phyloP scores from a whole-genome alignment of 2,888 invertebrate species.

The Autographa gamma region DNA sequence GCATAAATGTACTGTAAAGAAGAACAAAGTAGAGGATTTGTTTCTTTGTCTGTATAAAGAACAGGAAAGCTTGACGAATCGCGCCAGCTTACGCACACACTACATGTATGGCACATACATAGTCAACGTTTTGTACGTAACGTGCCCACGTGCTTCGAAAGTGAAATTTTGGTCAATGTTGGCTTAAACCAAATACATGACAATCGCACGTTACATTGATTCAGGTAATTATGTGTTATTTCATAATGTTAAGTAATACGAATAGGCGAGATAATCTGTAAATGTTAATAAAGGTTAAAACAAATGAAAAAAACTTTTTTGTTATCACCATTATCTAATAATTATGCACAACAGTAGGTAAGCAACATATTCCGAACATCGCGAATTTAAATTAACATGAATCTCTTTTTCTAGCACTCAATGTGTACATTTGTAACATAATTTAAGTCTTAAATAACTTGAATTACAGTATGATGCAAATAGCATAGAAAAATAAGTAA shows the following conservation, averaged over 20 bases:
- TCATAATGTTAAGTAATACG: background rate
- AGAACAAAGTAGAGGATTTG: slow-evolving; percentile 53
- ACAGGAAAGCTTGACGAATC: slow-evolving; percentile 75
- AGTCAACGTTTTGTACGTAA: slow-evolving; percentile 26
- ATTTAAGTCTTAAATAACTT: too few species aligned
- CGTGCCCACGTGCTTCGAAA: slow-evolving; percentile 66
- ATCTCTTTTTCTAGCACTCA: too few species aligned
- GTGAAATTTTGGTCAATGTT: slow-evolving; percentile 85
- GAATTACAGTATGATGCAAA: too few species aligned
- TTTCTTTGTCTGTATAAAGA: slow-evolving; percentile 36
- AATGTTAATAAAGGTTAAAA: background rate
- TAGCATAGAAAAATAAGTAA: too few species aligned
- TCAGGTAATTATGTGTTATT: slow-evolving; percentile 37
- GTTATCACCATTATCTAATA: too few species aligned
- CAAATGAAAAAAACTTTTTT: background rate
- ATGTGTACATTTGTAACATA: too few species aligned
- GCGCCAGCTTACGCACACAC: slow-evolving; percentile 24
- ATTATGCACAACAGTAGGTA: too few species aligned
- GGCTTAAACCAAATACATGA: slow-evolving; percentile 66
- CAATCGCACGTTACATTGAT: slow-evolving; percentile 59
- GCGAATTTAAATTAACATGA: too few species aligned
- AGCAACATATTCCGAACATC: too few species aligned
- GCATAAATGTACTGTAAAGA: slow-evolving; percentile 7
- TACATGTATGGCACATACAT: slow-evolving; percentile 14
- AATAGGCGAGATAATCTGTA: too few species aligned